phyloP scores from a whole-genome alignment of 2,797 vertebrate species.

The Pelodytes ibericus region DNA sequence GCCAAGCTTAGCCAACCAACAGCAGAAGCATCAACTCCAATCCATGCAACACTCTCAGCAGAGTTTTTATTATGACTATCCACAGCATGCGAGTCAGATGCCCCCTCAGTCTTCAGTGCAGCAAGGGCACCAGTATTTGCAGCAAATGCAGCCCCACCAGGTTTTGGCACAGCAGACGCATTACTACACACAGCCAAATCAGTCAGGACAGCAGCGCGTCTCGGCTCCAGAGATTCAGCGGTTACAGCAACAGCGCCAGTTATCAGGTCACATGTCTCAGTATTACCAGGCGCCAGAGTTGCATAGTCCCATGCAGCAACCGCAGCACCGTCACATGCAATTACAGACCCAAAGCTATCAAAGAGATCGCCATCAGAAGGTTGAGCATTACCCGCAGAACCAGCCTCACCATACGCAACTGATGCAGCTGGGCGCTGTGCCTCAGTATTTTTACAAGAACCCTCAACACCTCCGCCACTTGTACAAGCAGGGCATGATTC shows the following conservation, averaged over 20 bases:
- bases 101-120: conserved; percentile 70
- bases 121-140: conserved; percentile 66
- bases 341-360: conserved; percentile 71
- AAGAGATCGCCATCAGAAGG: conserved; percentile 70
- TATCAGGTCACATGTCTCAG: conserved; percentile 72
- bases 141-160: conserved; percentile 70
- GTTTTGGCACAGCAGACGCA: conserved; percentile 71
- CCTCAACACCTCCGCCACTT: conserved; percentile 71
- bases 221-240: conserved; percentile 70
- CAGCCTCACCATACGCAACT: conserved; percentile 73
- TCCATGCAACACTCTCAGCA: conserved; percentile 68
- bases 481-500: conserved; percentile 72
- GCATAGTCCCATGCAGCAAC: conserved; percentile 67
- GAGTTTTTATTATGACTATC: conserved; percentile 75
- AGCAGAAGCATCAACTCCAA: conserved; percentile 73
- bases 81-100: conserved; percentile 72
- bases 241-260: conserved; percentile 70
- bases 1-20: conserved; percentile 66
- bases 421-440: conserved; percentile 74
- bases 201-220: conserved; percentile 67
- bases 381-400: conserved; percentile 71
- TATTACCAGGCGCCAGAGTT: conserved; percentile 69
- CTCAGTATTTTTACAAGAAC: conserved; percentile 78
- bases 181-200: conserved; percentile 73
- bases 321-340: conserved; percentile 70